Evolutionary conservation across 2,113 vertebrate genomes (phyloP).

Genomic region (Nothoprocta perdicaria): DNA sequence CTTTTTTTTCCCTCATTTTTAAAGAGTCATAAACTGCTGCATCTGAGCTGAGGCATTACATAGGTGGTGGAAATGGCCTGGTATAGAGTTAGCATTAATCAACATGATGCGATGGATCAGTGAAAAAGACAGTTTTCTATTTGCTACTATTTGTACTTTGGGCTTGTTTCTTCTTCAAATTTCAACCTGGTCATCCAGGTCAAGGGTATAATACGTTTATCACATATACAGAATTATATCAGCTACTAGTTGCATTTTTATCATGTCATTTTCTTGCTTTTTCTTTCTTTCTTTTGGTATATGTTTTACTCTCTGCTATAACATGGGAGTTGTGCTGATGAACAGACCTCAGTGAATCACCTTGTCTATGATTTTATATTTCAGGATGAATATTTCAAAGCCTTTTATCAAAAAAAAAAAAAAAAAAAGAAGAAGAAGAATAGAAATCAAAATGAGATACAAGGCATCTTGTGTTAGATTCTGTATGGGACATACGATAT

Average conservation of each 20-base stretch:
- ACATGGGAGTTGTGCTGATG: constrained; percentile 8
- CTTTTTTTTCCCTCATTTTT: not conserved
- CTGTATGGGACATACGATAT: not conserved
- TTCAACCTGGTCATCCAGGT: not conserved
- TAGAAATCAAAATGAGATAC: constrained; percentile 8
- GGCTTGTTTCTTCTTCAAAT: not conserved
- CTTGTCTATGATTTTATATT: not conserved
- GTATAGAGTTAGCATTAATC: constrained; percentile 47
- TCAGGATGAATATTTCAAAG: not conserved
- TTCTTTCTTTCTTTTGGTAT: constrained; percentile 26
- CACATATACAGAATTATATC: not conserved
- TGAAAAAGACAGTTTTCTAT: not conserved
- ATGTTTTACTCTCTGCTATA: constrained; percentile 16
- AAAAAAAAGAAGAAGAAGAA: not conserved
- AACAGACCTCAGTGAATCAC: not conserved
- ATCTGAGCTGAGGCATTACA: constrained; percentile 75
- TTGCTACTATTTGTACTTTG: not conserved
- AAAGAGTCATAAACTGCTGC: constrained; percentile 65
- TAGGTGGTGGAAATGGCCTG: constrained; percentile 71
- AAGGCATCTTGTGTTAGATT: constrained; percentile 52
- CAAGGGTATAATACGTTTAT: not conserved
- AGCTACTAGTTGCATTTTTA: not conserved
- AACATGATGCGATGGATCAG: constrained; percentile 43
- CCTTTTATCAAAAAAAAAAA: not conserved
- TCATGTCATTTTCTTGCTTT: not conserved